A percentile compares a stretch with the other conserved stretches of the same genome.
Conservation (phyloP, 1,140 invertebrate species). For the Steinernema feltiae region DNA sequence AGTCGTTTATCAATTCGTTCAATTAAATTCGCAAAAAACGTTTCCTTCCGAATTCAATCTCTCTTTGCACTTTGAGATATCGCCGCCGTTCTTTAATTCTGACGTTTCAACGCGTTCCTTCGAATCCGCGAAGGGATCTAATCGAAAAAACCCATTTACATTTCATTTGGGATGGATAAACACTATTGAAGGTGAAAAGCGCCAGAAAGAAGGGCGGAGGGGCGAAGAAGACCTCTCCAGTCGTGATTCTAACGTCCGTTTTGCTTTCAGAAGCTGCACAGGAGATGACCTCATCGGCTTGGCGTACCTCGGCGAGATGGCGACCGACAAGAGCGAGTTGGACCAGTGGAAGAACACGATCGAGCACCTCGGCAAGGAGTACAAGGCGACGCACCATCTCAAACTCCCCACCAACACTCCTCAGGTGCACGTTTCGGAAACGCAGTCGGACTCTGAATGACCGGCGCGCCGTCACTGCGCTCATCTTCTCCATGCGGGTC, state of each 20-base stretch:
- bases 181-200: too few relatives aligned
- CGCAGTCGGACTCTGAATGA: slow-evolving; percentile 26
- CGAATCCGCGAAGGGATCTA: not conserved
- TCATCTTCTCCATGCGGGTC: not conserved
- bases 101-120: not conserved
- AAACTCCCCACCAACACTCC: slow-evolving; percentile 44
- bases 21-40: too few relatives aligned
- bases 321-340: slow-evolving; percentile 52
- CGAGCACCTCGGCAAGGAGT: slow-evolving; percentile 54
- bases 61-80: too few relatives aligned
- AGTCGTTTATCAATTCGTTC: too few relatives aligned
- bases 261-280: slow-evolving; percentile 44
- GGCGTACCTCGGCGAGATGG: slow-evolving; percentile 48
- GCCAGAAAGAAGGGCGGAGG: too few relatives aligned
- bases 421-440: slow-evolving; percentile 52
- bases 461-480: not conserved
- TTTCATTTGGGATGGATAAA: too few relatives aligned
- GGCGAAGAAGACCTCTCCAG: not conserved
- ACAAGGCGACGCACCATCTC: slow-evolving; percentile 49
- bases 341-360: slow-evolving; percentile 57
- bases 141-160: not conserved
- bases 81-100: too few relatives aligned
- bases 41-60: too few relatives aligned
- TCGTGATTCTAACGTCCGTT: not conserved
- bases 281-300: slow-evolving; percentile 54